Percentiles rank a stretch among this genome's conserved stretches.
phyloP scores from a whole-genome alignment of 1,140 invertebrate genomes.

The Harpegnathos saltator region DNA sequence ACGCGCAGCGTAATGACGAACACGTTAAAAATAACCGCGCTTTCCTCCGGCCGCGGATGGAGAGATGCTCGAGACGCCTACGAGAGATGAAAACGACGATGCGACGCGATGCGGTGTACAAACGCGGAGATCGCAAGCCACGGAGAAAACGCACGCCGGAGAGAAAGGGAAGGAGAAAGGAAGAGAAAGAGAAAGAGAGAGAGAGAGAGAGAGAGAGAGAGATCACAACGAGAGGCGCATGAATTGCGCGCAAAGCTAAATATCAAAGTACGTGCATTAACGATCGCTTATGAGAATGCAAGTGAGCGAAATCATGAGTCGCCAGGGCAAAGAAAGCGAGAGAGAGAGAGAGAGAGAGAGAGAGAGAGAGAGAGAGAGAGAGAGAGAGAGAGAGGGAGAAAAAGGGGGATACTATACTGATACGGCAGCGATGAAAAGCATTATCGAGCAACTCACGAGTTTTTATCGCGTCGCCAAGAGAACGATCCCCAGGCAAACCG shows the following conservation, averaged over 20 bases:
- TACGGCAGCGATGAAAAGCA: background rate
- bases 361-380: too few species aligned
- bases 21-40: slow-evolving; percentile 28
- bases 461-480: background rate
- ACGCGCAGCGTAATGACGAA: slow-evolving; percentile 10
- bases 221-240: too few species aligned
- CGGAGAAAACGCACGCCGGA: too few species aligned
- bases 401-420: too few species aligned
- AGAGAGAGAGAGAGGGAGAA: too few species aligned
- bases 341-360: too few species aligned
- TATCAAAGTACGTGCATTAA: too few species aligned
- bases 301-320: background rate
- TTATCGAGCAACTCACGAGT: background rate
- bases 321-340: background rate
- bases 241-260: too few species aligned
- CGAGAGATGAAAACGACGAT: background rate
- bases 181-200: too few species aligned
- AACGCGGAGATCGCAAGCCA: background rate
- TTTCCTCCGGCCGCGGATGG: background rate
- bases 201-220: too few species aligned
- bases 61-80: background rate
- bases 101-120: background rate
- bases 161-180: too few species aligned
- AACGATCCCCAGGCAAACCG: slow-evolving; percentile 14
- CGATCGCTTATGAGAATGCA: background rate